phyloP scores from a whole-genome alignment of 2,888 invertebrate genomes.

The Plusia festucae region DNA sequence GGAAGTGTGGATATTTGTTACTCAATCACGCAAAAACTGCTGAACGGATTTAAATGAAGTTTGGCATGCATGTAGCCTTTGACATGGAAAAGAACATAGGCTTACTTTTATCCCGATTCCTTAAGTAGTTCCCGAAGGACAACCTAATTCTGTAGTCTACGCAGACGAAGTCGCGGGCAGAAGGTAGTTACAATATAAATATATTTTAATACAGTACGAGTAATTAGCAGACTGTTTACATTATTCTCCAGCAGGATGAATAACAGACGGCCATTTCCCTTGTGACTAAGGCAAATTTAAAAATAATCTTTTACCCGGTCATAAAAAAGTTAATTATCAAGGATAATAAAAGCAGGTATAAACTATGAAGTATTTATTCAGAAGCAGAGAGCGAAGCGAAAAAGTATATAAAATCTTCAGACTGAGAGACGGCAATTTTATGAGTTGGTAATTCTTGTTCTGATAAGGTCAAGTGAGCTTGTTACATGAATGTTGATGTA shows the following conservation, averaged over 20 bases:
- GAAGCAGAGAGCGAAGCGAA: slow-evolving; percentile 23
- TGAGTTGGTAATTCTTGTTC: slow-evolving; percentile 46
- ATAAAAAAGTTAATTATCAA: slow-evolving; percentile 53
- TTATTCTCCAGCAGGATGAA: not conserved
- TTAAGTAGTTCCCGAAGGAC: too few species aligned
- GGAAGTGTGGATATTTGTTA: too few species aligned
- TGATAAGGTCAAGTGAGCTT: slow-evolving; percentile 53
- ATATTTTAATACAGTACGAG: not conserved
- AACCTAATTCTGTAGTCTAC: too few species aligned
- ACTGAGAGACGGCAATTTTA: slow-evolving; percentile 44
- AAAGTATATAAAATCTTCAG: slow-evolving; percentile 46
- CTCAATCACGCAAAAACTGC: too few species aligned
- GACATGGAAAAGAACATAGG: too few species aligned
- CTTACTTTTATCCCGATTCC: too few species aligned
- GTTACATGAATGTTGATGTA: slow-evolving; percentile 39
- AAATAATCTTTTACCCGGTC: slow-evolving; percentile 41
- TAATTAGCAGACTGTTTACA: not conserved
- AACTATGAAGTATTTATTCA: slow-evolving; percentile 44
- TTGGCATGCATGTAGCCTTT: too few species aligned
- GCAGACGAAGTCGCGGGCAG: too few species aligned
- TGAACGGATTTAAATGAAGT: too few species aligned
- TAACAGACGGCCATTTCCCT: not conserved
- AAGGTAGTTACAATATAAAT: too few species aligned
- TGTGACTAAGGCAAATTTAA: slow-evolving; percentile 36
- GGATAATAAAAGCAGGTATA: slow-evolving; percentile 47